Evolutionary conservation across 2,888 invertebrate genomes (phyloP), one percentile per base, ranked within the genome.

Genomic region (Heteropelma amictum): DNA sequence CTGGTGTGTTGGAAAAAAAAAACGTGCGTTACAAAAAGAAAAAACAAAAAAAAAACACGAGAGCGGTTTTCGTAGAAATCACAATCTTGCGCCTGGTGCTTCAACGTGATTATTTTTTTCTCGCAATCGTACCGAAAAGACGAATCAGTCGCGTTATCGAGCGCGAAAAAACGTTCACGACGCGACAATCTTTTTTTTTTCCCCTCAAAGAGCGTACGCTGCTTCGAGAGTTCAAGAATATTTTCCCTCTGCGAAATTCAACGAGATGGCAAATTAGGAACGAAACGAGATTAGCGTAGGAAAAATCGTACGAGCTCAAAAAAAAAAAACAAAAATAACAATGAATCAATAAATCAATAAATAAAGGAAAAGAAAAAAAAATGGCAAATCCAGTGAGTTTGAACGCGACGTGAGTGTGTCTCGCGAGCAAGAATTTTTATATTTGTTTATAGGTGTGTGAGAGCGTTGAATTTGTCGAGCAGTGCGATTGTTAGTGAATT

Each of bases 361-460:
- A n/a, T n/a, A n/a, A n/a, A n/a, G n/a, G n/a, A n/a, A n/a, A n/a
- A n/a, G n/a, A n/a, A n/a, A n/a, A n/a, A n/a, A n/a, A n/a, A n/a
- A n/a, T n/a, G n/a, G n/a, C n/a, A n/a, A n/a, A n/a, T n/a, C n/a
- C 64, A 70, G 67, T 68, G 75, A 63, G 56, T 63, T 71, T 72
- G 45, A 72, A 69, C 72, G n/a, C 63, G 68, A 63, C 73, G 69
- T 47, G 75, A 79, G 68, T 71, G 77, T 68, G 70, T 78, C 56
- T 63, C 56, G 68, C 73, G 56, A 70, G 72, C 51, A 67, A 76
- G 42, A 72, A 81, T 86, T 86, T 88, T 88, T 87, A 86, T 86
- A 87, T 87, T 87, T 86, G 84, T 88, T 88, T 85, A 87, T 88
- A 51, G 82, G 80, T 82, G 80, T 84, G 82, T 81, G 84, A 82